These are phyloP conservation scores for Chlorops oryzae DNA, from an alignment of 1,140 invertebrate genomes.

Conservation along the genomic window DNA sequence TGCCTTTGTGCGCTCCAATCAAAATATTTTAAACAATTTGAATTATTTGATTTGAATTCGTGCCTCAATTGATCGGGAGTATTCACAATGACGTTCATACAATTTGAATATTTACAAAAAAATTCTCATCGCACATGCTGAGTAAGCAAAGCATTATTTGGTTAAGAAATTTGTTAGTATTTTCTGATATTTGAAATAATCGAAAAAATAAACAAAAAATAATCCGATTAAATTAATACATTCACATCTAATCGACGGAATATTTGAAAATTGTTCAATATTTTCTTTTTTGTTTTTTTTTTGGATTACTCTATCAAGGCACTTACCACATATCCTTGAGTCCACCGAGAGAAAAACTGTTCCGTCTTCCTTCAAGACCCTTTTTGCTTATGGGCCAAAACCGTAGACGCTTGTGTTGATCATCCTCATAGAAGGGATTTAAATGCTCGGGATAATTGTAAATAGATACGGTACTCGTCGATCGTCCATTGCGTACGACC, in stretches of 20 bases:
- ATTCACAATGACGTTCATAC: too few relatives aligned
- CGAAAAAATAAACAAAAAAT: neutral
- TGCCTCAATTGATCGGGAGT: too few relatives aligned
- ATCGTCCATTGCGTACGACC: conserved; percentile 27
- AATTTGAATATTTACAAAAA: too few relatives aligned
- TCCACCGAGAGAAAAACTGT: conserved; percentile 54
- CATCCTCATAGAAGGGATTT: conserved; percentile 64
- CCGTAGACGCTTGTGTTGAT: conserved; percentile 54
- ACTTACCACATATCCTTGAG: conserved; percentile 54
- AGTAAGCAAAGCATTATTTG: neutral
- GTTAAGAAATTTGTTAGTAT: neutral
- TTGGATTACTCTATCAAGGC: too few relatives aligned
- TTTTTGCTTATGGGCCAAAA: conserved; percentile 52
- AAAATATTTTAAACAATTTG: too few relatives aligned
- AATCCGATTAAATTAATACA: neutral
- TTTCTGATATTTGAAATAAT: neutral
- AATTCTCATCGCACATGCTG: too few relatives aligned
- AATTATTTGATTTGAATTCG: too few relatives aligned
- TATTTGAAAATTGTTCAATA: neutral
- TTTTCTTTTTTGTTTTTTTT: too few relatives aligned
- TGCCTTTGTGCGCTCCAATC: too few relatives aligned
- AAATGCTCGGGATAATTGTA: conserved; percentile 67
- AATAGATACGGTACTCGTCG: conserved; percentile 49
- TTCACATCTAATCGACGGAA: neutral
- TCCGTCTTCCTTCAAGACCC: conserved; percentile 42